Evolutionary conservation across 2,888 invertebrate species (phyloP).

Genomic region (Thalpophila matura): DNA sequence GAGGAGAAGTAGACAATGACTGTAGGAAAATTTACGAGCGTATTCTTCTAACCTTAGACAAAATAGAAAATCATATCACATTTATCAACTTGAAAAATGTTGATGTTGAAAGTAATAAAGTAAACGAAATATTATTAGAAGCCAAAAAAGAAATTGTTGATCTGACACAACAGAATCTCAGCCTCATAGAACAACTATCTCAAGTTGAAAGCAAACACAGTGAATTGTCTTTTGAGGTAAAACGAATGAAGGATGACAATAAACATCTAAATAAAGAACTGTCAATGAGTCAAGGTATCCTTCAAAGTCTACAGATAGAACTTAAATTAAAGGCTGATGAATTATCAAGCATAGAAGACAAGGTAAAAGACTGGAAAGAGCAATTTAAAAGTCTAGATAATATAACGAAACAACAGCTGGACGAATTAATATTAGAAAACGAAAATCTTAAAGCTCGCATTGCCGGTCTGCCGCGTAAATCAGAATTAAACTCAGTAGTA

Average conservation of each 20-base stretch:
- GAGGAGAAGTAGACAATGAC: conserved; percentile 43
- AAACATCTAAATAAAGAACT: conserved; percentile 68
- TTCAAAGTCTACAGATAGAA: conserved; percentile 72
- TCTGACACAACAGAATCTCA: conserved; percentile 68
- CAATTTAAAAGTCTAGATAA: conserved; percentile 70
- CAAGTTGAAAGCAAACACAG: conserved; percentile 64
- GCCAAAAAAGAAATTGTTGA: conserved; percentile 68
- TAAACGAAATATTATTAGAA: conserved; percentile 60
- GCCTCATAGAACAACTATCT: conserved; percentile 63
- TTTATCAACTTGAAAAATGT: conserved; percentile 57
- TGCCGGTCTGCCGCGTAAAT: conserved; percentile 36
- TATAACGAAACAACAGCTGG: conserved; percentile 72
- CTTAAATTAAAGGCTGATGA: conserved; percentile 72
- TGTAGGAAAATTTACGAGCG: conserved; percentile 61
- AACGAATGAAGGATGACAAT: conserved; percentile 65
- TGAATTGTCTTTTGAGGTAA: conserved; percentile 62
- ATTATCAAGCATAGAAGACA: conserved; percentile 72
- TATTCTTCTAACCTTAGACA: conserved; percentile 71
- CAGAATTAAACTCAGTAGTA: conserved; percentile 27
- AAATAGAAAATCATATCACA: conserved; percentile 66
- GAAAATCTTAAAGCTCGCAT: conserved; percentile 67
- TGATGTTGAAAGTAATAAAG: conserved; percentile 51
- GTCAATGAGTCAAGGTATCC: conserved; percentile 63
- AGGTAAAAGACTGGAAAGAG: conserved; percentile 72
- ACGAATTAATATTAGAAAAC: conserved; percentile 74